Base-by-base conservation (phyloP, 2,888 invertebrate species). In the Lapara coniferarum region DNA sequence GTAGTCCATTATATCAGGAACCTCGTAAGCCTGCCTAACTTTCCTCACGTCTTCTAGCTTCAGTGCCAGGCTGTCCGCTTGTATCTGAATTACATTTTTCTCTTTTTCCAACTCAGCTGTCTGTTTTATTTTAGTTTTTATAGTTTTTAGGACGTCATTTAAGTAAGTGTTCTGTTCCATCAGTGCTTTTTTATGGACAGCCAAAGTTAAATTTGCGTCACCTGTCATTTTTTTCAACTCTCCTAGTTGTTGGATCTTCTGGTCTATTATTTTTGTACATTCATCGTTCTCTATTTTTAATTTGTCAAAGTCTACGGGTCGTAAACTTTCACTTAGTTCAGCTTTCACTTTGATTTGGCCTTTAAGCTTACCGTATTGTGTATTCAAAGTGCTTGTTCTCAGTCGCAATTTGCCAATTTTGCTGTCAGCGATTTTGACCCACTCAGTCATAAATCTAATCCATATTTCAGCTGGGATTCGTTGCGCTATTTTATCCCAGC, bases 231-330 rank as follows among this genome's bases (percentile, higher is more conserved):
- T 94, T 75, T 96, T 96, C 70, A 95, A 75, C 66, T 95, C 95
- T 0, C 87, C 84, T 6, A 96, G 75, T 73, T 95, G 94, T 12
- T 81, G 78, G 56, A 93, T 85, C 76, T 95, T 95, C 52, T 93
- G 89, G 0, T 95, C 95, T 59, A 96, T 95, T 6, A 89, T 81
- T 69, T 88, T 84, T 12, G 88, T 67, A 68, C 93, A 92, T 77
- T 95, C 93, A 4, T 90, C 77, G 77, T 96, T 96, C 76, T 95
- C 95, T 49, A 96, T 96, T 75, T 91, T 90, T 4, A 96, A 77
- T 78, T 95, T 95, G 49, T 96, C 95, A 74, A 96, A 96, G 80
- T 96, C 96, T 0, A 96, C 94, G 0, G 95, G 93, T 67, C 95
- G 89, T 0, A 96, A 81, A 66, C 91, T 93, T 71, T 95, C 95